A percentile compares a stretch with the other conserved stretches of the same genome.
phyloP scores from a whole-genome alignment of 2,113 vertebrate genomes.

The Istiophorus platypterus region DNA sequence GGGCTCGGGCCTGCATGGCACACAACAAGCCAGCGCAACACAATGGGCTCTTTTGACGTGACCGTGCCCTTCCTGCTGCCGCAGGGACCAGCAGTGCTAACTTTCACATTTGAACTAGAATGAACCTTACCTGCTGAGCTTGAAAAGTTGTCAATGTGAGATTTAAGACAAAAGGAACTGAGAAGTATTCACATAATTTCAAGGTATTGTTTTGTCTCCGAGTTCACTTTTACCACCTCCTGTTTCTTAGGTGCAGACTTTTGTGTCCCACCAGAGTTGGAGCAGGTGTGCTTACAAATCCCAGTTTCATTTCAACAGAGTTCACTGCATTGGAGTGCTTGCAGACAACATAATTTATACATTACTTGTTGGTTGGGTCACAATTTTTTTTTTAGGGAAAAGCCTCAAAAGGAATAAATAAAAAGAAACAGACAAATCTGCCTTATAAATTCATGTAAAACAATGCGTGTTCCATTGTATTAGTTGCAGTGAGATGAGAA shows the following conservation, averaged over 20 bases:
- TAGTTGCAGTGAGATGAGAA: slow-evolving; percentile 19
- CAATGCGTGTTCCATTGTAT: neutral
- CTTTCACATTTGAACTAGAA: slow-evolving; percentile 28
- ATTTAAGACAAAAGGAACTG: neutral
- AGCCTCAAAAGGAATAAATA: neutral
- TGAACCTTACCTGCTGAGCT: slow-evolving; percentile 29
- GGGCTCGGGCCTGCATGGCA: slow-evolving; percentile 89
- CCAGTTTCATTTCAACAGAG: neutral
- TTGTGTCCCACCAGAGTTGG: neutral
- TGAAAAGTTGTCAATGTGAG: neutral
- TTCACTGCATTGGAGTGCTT: neutral
- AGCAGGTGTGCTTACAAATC: neutral
- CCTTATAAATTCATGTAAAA: neutral
- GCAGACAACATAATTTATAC: too few relatives aligned
- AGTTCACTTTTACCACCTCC: neutral
- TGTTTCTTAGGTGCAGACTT: neutral
- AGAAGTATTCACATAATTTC: neutral
- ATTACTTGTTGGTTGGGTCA: neutral
- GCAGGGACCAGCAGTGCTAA: slow-evolving; percentile 35
- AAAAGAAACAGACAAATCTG: too few relatives aligned
- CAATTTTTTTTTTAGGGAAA: neutral
- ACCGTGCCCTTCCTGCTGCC: slow-evolving; percentile 59
- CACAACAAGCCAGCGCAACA: slow-evolving; percentile 81
- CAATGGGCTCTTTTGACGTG: slow-evolving; percentile 87
- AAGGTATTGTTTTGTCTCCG: neutral